phyloP scores from a whole-genome alignment of 53 echinoderm and acorn worm species.

The Echinometra lucunter region DNA sequence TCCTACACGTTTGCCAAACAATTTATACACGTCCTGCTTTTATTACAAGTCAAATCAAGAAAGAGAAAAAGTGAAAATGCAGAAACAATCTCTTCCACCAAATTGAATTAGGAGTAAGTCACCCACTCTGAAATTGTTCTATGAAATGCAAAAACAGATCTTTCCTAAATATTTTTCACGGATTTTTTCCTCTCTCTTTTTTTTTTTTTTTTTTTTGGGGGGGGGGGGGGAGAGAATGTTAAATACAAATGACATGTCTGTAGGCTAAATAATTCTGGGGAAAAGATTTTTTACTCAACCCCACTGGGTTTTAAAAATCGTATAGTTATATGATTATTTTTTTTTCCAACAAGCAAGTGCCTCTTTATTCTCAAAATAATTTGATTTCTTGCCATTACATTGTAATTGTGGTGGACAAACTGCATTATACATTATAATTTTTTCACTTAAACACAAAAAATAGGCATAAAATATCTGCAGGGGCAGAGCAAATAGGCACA shows the following conservation, averaged over 20 bases:
- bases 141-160: constrained; percentile 2
- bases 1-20: constrained; percentile 24
- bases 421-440: background rate
- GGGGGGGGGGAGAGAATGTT: background rate
- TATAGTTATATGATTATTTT: background rate
- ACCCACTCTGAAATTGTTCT: background rate
- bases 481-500: background rate
- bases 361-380: background rate
- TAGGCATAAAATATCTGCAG: constrained; percentile 37
- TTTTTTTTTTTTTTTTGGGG: background rate
- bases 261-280: background rate
- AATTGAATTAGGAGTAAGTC: constrained; percentile 42
- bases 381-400: constrained; percentile 18
- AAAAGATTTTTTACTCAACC: background rate
- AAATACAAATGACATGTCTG: background rate
- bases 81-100: constrained; percentile 13
- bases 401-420: constrained; percentile 8
- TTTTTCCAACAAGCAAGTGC: too few species aligned
- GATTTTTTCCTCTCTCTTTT: too few species aligned
- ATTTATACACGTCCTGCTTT: constrained; percentile 38
- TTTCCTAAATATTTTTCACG: background rate
- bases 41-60: constrained; percentile 46
- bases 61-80: background rate
- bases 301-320: background rate
- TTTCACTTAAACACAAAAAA: background rate